Evolutionary conservation across 2,113 vertebrate genomes (phyloP).

Genomic region (Progne subis): DNA sequence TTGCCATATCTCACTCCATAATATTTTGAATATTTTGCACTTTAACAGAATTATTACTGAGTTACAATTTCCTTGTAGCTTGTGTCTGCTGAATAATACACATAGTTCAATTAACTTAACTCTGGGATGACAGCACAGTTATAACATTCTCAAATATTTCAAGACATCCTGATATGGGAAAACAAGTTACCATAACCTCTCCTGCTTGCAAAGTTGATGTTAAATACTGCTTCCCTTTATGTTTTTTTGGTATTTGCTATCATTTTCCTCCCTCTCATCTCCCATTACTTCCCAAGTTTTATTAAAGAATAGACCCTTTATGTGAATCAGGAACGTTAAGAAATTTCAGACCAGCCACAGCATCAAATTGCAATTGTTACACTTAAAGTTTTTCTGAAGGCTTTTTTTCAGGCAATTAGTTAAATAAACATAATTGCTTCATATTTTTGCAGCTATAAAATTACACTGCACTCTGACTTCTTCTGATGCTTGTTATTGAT

Average conservation of each 20-base stretch:
- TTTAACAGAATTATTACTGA: constrained; percentile 19
- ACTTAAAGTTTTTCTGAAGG: background rate
- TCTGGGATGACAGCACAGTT: background rate
- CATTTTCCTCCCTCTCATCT: background rate
- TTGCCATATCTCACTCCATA: background rate
- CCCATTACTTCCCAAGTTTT: background rate
- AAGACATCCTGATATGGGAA: background rate
- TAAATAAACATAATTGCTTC: background rate
- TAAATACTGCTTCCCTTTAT: background rate
- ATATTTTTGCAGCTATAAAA: background rate
- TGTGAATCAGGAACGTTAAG: background rate
- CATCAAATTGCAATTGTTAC: background rate
- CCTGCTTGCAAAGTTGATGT: background rate
- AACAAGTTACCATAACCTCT: background rate
- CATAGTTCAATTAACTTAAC: constrained; percentile 8
- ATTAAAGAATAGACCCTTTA: background rate
- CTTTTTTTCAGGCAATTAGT: background rate
- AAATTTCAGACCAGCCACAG: background rate
- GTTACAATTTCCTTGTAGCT: constrained; percentile 17
- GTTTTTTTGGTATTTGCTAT: background rate
- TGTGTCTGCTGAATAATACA: constrained; percentile 34
- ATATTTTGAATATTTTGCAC: background rate
- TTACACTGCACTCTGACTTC: background rate
- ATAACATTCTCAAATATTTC: background rate
- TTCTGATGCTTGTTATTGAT: background rate